Conservation (phyloP, 2,797 vertebrate species). For the Podargus strigoides region DNA sequence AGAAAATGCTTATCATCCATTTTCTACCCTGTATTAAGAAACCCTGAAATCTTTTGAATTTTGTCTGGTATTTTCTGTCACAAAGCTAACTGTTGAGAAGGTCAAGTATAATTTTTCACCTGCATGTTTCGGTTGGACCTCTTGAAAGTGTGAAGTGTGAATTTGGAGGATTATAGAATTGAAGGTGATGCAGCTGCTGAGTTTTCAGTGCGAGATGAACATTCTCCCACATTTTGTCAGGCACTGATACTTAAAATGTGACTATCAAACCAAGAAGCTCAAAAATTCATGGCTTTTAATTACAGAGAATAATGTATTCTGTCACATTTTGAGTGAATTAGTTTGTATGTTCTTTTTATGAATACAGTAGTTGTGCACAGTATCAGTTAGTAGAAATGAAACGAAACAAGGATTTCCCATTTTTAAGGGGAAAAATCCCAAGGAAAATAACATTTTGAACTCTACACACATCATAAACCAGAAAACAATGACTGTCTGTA, state of each 20-base stretch:
- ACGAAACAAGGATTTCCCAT: not conserved
- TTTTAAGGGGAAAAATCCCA: not conserved
- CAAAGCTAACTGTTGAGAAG: not conserved
- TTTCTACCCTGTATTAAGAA: not conserved
- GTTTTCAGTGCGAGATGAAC: not conserved
- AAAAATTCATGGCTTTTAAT: not conserved
- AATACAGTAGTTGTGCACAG: not conserved
- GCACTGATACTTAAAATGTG: not conserved
- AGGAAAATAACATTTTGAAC: not conserved
- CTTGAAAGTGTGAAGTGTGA: not conserved
- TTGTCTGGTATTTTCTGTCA: not conserved
- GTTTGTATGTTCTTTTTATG: not conserved
- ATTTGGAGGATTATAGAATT: not conserved
- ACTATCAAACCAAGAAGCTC: not conserved
- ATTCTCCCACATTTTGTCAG: not conserved
- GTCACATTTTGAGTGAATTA: not conserved
- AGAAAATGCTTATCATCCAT: not conserved
- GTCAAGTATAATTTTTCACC: not conserved
- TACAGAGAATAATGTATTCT: not conserved
- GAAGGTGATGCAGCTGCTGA: not conserved
- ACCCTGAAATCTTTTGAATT: not conserved
- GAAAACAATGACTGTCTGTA: not conserved
- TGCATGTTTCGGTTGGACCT: not conserved
- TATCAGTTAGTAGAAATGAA: not conserved
- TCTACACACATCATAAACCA: not conserved